Conservation (phyloP, 2,797 vertebrate species). For the Enteromius unitaeniatus region DNA sequence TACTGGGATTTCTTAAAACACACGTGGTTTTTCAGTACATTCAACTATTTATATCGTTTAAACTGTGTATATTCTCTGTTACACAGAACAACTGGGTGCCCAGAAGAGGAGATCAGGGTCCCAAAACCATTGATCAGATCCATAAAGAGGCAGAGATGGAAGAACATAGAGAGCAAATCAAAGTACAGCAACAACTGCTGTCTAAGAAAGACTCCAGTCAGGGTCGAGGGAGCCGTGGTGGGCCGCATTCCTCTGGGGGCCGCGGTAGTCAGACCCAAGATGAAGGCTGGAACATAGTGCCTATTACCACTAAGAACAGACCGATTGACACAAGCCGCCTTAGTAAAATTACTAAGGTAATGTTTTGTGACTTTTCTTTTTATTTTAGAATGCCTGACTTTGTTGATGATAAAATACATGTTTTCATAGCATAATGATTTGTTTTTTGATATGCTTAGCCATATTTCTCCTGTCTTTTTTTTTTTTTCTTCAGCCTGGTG, state of each 20-base stretch:
- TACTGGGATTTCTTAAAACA: background rate
- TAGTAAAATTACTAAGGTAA: conserved; percentile 96
- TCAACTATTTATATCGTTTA: background rate
- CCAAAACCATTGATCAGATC: conserved; percentile 99
- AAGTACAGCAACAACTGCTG: conserved; percentile 93
- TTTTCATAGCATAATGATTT: background rate
- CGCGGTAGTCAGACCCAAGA: conserved; percentile 85
- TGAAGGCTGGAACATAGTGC: conserved; percentile 97
- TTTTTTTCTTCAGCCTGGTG: conserved; percentile 82
- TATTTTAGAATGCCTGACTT: background rate
- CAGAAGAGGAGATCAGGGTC: conserved; percentile 93
- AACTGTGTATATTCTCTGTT: background rate
- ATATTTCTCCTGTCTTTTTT: conserved; percentile 1
- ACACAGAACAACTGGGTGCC: conserved; percentile 93
- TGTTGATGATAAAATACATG: background rate
- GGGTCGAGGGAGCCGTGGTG: conserved; percentile 72
- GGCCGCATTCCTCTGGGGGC: conserved; percentile 76
- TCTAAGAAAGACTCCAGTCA: conserved; percentile 83
- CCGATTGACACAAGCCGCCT: conserved; percentile 94
- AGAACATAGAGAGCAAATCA: conserved; percentile 93
- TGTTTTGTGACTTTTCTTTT: background rate
- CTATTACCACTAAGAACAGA: conserved; percentile 92
- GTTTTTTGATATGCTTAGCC: background rate
- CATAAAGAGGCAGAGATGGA: conserved; percentile 97
- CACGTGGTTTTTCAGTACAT: background rate